Conservation (phyloP, 2,888 invertebrate species). For the Meandrusa payeni region DNA sequence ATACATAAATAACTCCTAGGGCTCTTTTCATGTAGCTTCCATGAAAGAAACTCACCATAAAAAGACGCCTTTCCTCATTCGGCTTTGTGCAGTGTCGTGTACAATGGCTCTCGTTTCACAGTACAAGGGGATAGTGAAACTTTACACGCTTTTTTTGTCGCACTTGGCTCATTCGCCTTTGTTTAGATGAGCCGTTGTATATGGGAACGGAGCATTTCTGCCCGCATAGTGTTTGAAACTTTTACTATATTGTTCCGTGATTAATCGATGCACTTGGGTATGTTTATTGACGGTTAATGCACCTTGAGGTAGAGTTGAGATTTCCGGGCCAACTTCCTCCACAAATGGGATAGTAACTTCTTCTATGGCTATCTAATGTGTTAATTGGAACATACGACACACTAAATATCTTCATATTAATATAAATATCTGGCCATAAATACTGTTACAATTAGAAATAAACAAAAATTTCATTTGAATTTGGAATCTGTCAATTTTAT, state of each 20-base stretch:
- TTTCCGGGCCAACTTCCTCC: no score
- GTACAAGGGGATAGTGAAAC: constrained; percentile 60
- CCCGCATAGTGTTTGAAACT: constrained; percentile 52
- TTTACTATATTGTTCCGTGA: constrained; percentile 47
- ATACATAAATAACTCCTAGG: constrained; percentile 20
- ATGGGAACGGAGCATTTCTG: constrained; percentile 42
- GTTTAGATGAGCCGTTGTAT: constrained; percentile 37
- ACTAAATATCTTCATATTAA: no score
- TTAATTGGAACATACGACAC: no score
- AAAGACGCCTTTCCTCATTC: constrained; percentile 44
- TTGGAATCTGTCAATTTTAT: no score
- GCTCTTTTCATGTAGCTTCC: constrained; percentile 26
- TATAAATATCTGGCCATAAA: no score
- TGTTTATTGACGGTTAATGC: neutral
- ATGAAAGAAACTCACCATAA: constrained; percentile 42
- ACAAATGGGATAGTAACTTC: no score
- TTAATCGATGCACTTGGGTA: constrained; percentile 28
- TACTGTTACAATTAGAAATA: no score
- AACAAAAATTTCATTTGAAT: no score
- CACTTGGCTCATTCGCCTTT: constrained; percentile 45
- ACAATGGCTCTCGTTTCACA: constrained; percentile 51
- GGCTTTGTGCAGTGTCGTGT: constrained; percentile 38
- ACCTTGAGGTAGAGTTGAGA: no score
- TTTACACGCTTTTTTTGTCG: constrained; percentile 53
- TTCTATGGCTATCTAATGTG: no score